Evolutionary conservation across 2,888 invertebrate genomes (phyloP), one percentile per base, ranked within the genome.

Genomic region (Pseudanteris insignis): DNA sequence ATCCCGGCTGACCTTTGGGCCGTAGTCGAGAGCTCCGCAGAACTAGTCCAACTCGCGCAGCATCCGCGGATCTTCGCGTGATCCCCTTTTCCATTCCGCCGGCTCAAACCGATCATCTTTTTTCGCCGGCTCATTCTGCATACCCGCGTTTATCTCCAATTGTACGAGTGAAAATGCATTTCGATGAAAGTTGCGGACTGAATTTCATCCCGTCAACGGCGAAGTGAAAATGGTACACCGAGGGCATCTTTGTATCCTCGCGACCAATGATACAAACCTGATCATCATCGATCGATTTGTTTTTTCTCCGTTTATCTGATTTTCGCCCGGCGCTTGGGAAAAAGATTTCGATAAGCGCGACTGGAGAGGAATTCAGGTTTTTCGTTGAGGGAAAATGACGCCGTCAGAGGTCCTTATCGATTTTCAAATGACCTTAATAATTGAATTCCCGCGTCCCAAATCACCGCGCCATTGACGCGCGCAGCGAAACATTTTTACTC

Each of bases 1-100:
- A 77, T 73, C 77, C 64, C 32, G 43, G 57, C 47, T 71, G 71
- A 71, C 72, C 73, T 70, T 67, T 66, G 63, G 62, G 47, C 59
- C 36, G 51, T 50, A 64, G 64, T 57, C 66, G 65, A 55, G 63
- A 66, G 64, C 47, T 61, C 48, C 65, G 40, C 58, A 67, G 67
- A 72, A 70, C 70, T 70, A 74, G 72, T 68, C 66, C 70, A 68
- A 57, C 58, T 51, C 40, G 40, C 32, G 40, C 51, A 33, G 51
- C 48, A 15, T 47, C 40, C 33, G 33, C 33, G 25, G n/a, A n/a
- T n/a, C n/a, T n/a, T 54, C 46, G 21, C 48, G 55, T 59, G 63
- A 63, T 59, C 63, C 41, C 43, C 54, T 55, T 54, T 54, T 54
- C 61, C 24, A 41, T 51, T 38, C 18, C 7, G 6, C 32, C 26